Evolutionary conservation across 2,113 vertebrate species (phyloP).

Genomic region (Hipposideros armiger): DNA sequence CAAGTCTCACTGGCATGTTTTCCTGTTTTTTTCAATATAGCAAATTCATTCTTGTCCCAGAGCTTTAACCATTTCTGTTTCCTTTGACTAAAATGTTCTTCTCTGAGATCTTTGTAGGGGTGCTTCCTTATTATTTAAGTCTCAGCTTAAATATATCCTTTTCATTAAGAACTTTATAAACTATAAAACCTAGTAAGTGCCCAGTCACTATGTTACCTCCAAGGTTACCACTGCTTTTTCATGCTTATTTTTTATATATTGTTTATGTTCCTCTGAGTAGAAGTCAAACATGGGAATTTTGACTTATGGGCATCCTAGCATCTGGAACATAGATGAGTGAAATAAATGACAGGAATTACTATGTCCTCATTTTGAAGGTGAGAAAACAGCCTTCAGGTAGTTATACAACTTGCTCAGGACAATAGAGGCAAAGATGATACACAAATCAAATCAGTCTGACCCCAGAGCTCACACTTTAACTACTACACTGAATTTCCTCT

Average conservation of each 20-base stretch:
- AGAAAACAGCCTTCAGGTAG: neutral
- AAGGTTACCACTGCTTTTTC: neutral
- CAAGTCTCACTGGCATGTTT: neutral
- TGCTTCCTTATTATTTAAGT: neutral
- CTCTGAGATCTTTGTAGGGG: neutral
- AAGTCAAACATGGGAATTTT: neutral
- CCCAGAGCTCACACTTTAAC: neutral
- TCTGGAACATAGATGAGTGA: conserved; percentile 35
- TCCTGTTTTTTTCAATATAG: neutral
- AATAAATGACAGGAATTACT: neutral
- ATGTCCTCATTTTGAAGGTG: neutral
- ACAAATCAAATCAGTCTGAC: neutral
- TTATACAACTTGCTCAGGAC: neutral
- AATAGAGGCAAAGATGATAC: neutral
- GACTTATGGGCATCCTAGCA: neutral
- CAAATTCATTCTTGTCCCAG: neutral
- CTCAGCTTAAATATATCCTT: neutral
- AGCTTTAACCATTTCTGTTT: neutral
- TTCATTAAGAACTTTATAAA: conserved; percentile 14
- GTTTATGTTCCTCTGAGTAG: neutral
- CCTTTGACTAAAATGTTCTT: neutral
- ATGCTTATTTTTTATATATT: neutral
- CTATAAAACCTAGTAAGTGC: neutral
- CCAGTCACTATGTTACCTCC: neutral
- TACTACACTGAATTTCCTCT: neutral